These are phyloP conservation scores for Amphipoea lucens DNA, from an alignment of 2,888 invertebrate genomes.

Conservation along the genomic window DNA sequence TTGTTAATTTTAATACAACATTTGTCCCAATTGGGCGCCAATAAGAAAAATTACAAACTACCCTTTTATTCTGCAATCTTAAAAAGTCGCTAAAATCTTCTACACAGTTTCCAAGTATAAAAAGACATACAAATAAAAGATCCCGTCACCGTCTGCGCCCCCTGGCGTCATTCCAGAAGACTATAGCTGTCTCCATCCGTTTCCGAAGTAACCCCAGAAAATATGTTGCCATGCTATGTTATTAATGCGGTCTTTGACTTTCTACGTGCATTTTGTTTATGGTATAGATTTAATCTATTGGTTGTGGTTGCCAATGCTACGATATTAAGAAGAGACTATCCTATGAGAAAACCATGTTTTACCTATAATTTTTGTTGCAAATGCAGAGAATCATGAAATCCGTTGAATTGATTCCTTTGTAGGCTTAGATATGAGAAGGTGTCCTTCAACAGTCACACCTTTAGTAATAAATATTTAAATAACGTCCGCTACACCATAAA, in stretches of 20 bases:
- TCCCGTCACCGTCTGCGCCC: conserved; percentile 58
- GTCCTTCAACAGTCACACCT: too few relatives aligned
- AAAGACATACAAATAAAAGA: conserved; percentile 63
- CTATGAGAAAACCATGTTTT: neutral
- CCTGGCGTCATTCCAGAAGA: conserved; percentile 70
- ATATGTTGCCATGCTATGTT: conserved; percentile 75
- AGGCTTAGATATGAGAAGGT: too few relatives aligned
- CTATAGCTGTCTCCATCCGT: conserved; percentile 76
- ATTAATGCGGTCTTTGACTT: conserved; percentile 76
- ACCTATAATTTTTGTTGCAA: neutral
- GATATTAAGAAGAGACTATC: neutral
- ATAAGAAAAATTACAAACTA: conserved; percentile 1
- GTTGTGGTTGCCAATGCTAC: conserved; percentile 32
- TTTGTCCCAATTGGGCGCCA: conserved; percentile 56
- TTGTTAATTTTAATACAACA: neutral
- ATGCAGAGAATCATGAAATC: neutral
- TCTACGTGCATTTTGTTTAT: conserved; percentile 48
- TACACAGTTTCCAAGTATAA: conserved; percentile 35
- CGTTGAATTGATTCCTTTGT: neutral
- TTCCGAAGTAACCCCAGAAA: conserved; percentile 77
- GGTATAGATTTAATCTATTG: conserved; percentile 28
- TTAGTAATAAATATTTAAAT: too few relatives aligned
- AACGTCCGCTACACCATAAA: too few relatives aligned
- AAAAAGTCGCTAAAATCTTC: conserved; percentile 12
- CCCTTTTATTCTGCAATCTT: neutral